Evolutionary conservation across 2,113 vertebrate species (phyloP).

Genomic region (Carassius gibelio): DNA sequence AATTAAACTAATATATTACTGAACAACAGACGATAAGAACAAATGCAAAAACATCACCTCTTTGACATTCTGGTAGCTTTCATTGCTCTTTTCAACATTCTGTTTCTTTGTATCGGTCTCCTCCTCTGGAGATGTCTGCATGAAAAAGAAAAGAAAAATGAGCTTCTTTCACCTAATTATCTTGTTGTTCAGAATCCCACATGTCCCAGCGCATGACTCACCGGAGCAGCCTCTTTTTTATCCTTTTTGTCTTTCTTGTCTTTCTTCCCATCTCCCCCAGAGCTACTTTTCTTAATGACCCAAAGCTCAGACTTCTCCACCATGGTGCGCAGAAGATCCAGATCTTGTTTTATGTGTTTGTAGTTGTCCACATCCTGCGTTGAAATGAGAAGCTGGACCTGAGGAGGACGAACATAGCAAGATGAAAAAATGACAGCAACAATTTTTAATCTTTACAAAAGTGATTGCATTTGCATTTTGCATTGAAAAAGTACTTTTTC

Average conservation of each 20-base stretch:
- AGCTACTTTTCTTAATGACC: conserved; percentile 91
- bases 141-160: background rate
- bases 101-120: conserved; percentile 76
- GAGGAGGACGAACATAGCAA: background rate
- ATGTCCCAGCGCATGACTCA: background rate
- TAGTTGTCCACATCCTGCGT: conserved; percentile 97
- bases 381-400: conserved; percentile 96
- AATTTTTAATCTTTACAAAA: too few relatives aligned
- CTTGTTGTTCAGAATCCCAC: background rate
- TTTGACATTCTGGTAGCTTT: conserved; percentile 93
- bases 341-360: conserved; percentile 91
- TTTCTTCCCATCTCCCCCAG: conserved; percentile 76
- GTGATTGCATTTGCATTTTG: too few relatives aligned
- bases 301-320: conserved; percentile 98
- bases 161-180: background rate
- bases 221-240: conserved; percentile 46
- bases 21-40: background rate
- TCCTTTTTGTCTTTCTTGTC: conserved; percentile 74
- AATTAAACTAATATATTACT: background rate
- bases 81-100: conserved; percentile 85
- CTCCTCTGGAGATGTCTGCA: conserved; percentile 62
- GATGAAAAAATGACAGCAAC: too few relatives aligned
- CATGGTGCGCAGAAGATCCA: conserved; percentile 93
- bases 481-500: background rate
- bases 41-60: conserved; percentile 68